A percentile compares a stretch with the other conserved stretches of the same genome.
Conservation (phyloP, 2,888 invertebrate species). For the Balanococcus diminutus region DNA sequence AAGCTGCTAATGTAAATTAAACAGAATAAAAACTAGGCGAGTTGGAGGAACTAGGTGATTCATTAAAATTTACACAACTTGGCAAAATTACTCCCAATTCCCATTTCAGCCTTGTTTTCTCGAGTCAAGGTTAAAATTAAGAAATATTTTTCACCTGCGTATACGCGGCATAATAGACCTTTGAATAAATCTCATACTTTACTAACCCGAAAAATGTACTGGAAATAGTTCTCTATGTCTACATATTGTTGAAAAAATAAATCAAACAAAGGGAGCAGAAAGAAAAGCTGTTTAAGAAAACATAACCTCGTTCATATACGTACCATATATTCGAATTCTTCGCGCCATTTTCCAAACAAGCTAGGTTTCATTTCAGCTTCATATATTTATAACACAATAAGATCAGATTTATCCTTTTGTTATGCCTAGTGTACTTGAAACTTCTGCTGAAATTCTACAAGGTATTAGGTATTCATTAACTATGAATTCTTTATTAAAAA, state of each 20-base stretch:
- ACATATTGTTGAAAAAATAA: not conserved
- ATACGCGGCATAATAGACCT: not conserved
- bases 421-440: not conserved
- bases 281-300: not conserved
- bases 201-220: not conserved
- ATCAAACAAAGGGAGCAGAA: not conserved
- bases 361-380: not conserved
- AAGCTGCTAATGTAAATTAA: not conserved
- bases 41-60: not conserved
- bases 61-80: not conserved
- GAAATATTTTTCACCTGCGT: not conserved
- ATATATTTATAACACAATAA: constrained; percentile 4
- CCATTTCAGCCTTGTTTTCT: not conserved
- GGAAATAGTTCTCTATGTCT: not conserved
- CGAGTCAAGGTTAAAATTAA: constrained; percentile 7
- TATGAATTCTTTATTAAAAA: not conserved
- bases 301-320: not conserved
- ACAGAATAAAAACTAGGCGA: not conserved
- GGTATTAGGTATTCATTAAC: not conserved
- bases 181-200: not conserved
- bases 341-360: not conserved
- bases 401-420: not conserved
- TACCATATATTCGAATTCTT: not conserved
- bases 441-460: not conserved
- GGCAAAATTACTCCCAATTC: not conserved